A percentile compares a stretch with the other conserved stretches of the same genome.
Conservation (phyloP, 2,888 invertebrate genomes). For the Craniophora ligustri region DNA sequence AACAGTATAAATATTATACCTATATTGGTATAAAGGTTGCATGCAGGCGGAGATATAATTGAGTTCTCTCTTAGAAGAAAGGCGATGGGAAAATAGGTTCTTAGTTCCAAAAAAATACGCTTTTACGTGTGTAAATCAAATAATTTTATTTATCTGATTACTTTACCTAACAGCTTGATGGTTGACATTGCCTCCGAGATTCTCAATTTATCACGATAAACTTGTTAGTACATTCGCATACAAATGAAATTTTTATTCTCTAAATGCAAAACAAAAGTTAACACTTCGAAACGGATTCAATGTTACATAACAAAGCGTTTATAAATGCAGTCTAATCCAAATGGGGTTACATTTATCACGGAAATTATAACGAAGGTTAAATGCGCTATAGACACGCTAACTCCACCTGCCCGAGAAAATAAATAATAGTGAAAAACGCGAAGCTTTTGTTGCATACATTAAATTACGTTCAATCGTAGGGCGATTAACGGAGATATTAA, state of each 20-base stretch:
- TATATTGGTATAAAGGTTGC: constrained; percentile 25
- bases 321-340: constrained; percentile 65
- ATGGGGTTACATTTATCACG: constrained; percentile 71
- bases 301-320: constrained; percentile 49
- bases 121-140: too few relatives aligned
- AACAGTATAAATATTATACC: background rate
- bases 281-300: constrained; percentile 32
- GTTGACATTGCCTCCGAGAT: background rate
- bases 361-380: constrained; percentile 77
- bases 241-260: background rate
- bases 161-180: too few relatives aligned
- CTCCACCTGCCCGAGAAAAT: constrained; percentile 61
- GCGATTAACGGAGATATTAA: background rate
- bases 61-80: background rate
- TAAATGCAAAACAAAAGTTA: constrained; percentile 10
- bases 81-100: constrained; percentile 17
- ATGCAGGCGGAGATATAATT: background rate
- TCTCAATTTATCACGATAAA: background rate
- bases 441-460: constrained; percentile 26
- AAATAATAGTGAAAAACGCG: constrained; percentile 53
- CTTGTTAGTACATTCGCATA: too few relatives aligned
- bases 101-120: too few relatives aligned
- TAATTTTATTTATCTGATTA: too few relatives aligned
- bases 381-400: constrained; percentile 75
- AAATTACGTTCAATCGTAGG: background rate